Conservation (phyloP, 2,797 vertebrate species). For the Prunella strophiata region DNA sequence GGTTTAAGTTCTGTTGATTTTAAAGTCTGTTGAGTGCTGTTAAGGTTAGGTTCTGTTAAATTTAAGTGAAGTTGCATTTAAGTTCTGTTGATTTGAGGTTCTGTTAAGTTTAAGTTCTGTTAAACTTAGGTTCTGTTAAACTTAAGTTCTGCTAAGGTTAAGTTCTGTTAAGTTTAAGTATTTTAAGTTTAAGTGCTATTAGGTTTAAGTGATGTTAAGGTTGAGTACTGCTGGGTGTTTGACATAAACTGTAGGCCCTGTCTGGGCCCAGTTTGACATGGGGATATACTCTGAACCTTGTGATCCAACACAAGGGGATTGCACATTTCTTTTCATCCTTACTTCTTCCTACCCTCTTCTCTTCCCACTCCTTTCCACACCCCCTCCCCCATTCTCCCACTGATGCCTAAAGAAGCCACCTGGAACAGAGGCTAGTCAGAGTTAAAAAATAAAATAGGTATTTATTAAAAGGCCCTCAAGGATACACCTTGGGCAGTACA, state of each 20-base stretch:
- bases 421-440: not conserved
- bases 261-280: not conserved
- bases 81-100: not conserved
- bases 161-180: not conserved
- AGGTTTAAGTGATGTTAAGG: not conserved
- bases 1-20: not conserved
- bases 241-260: not conserved
- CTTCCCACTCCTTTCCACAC: not conserved
- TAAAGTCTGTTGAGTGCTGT: not conserved
- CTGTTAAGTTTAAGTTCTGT: not conserved
- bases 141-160: not conserved
- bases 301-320: not conserved
- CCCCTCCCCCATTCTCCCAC: not conserved
- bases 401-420: not conserved
- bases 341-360: not conserved
- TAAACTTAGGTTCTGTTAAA: not conserved
- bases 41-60: not conserved
- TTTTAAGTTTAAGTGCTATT: no score
- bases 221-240: not conserved
- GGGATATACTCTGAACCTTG: not conserved
- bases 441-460: not conserved
- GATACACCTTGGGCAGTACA: not conserved
- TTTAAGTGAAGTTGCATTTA: not conserved
- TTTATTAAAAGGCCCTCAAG: not conserved
- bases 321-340: not conserved